Evolutionary conservation across 2,888 invertebrate species (phyloP).

Genomic region (Troilus luridus): DNA sequence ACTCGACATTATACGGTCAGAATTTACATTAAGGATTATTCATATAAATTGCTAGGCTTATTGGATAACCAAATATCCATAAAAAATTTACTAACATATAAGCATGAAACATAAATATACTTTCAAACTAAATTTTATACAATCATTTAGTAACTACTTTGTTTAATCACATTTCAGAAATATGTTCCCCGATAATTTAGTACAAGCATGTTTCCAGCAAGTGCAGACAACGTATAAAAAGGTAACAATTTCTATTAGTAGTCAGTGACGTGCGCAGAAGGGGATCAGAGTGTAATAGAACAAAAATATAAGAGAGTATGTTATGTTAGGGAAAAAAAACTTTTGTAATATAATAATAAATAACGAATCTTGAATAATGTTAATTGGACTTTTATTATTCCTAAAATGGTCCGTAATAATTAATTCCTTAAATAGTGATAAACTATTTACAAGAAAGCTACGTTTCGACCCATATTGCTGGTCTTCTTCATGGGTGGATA

Average conservation of each 20-base stretch:
- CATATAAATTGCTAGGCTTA: neutral
- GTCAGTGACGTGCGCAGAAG: too few species aligned
- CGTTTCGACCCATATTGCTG: too few species aligned
- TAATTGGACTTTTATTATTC: too few species aligned
- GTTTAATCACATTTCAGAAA: slow-evolving; percentile 70
- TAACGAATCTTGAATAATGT: too few species aligned
- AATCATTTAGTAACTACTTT: neutral
- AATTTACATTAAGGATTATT: neutral
- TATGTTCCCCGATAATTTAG: slow-evolving; percentile 75
- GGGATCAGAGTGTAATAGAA: too few species aligned
- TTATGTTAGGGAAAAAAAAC: too few species aligned
- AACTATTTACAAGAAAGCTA: too few species aligned
- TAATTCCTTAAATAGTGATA: too few species aligned
- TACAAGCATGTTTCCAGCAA: slow-evolving; percentile 75
- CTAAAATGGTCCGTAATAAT: too few species aligned
- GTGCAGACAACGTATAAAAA: slow-evolving; percentile 72
- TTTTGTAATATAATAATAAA: too few species aligned
- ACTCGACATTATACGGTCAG: slow-evolving; percentile 70
- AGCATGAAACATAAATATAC: neutral
- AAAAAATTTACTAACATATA: neutral
- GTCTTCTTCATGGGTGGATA: too few species aligned
- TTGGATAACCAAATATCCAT: neutral
- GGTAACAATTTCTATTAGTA: slow-evolving; percentile 60
- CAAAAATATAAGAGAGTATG: too few species aligned
- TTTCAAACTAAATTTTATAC: neutral